Percentiles rank a stretch among this genome's conserved stretches.
These are phyloP conservation scores for Microdon myrmicae DNA, from an alignment of 2,888 invertebrate species.

Conservation along the genomic window DNA sequence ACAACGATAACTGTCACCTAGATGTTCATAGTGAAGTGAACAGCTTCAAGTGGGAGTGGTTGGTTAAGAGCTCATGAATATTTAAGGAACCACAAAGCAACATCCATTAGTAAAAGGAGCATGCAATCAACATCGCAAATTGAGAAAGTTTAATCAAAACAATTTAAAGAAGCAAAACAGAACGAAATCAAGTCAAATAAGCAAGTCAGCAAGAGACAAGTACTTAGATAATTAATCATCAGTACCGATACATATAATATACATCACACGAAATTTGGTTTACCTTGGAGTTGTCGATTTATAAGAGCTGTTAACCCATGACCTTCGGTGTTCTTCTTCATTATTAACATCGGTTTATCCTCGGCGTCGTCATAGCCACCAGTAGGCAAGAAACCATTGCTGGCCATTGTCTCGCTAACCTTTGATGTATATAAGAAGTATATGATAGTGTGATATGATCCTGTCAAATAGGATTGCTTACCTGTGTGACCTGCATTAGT, in stretches of 20 bases:
- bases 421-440: conserved; percentile 62
- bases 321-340: conserved; percentile 77
- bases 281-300: conserved; percentile 82
- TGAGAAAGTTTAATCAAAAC: background rate
- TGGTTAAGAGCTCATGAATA: background rate
- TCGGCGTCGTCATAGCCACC: conserved; percentile 76
- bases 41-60: too few relatives aligned
- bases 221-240: background rate
- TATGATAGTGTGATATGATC: background rate
- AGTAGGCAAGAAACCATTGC: conserved; percentile 78
- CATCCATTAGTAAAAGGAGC: background rate
- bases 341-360: conserved; percentile 80
- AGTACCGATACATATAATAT: conserved; percentile 4
- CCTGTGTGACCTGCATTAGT: conserved; percentile 79
- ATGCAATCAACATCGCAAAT: background rate
- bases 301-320: conserved; percentile 82
- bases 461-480: conserved; percentile 35
- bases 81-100: background rate
- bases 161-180: background rate
- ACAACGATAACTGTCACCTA: too few relatives aligned
- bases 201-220: too few relatives aligned
- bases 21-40: too few relatives aligned
- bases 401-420: conserved; percentile 85
- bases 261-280: conserved; percentile 43
- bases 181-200: too few relatives aligned